These are phyloP conservation scores for Sminthurides aquaticus DNA, from an alignment of 2,888 invertebrate species.

Conservation along the genomic window DNA sequence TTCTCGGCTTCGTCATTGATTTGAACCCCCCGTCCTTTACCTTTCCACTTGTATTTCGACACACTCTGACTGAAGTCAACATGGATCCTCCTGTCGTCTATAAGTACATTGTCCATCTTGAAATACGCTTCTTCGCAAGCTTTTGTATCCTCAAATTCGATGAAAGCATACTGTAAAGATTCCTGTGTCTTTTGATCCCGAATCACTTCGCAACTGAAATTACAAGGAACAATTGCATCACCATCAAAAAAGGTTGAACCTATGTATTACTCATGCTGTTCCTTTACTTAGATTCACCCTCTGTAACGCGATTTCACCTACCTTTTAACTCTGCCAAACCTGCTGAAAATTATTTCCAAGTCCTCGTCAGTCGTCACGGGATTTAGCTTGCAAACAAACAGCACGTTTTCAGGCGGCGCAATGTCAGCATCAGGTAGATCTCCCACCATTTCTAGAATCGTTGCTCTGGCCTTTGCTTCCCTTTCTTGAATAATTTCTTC, in stretches of 20 bases:
- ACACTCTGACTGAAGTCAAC: conserved; percentile 99
- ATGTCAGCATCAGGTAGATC: conserved; percentile 95
- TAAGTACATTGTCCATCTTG: conserved; percentile 99
- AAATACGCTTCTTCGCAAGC: conserved; percentile 97
- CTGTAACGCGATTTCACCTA: conserved; percentile 45
- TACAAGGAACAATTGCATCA: no score
- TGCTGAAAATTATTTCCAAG: conserved; percentile 91
- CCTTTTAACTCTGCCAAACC: conserved; percentile 83
- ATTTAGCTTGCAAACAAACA: conserved; percentile 98
- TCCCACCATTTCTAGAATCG: conserved; percentile 95
- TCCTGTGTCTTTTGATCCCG: conserved; percentile 85
- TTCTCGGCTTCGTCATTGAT: conserved; percentile 26
- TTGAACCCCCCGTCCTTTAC: conserved; percentile 56
- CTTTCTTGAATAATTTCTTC: conserved; percentile 79
- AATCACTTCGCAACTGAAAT: conserved; percentile 81
- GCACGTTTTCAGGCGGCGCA: conserved; percentile 96
- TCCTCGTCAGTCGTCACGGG: conserved; percentile 97
- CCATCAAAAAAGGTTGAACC: background rate
- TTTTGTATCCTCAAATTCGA: conserved; percentile 87
- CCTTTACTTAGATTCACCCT: background rate
- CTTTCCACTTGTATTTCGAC: conserved; percentile 83
- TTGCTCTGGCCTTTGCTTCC: conserved; percentile 93
- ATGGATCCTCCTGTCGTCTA: conserved; percentile 96
- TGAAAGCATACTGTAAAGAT: conserved; percentile 96
- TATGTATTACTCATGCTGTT: background rate